These are phyloP conservation scores for Petromus typicus DNA, from an alignment of 2,113 vertebrate genomes.

Conservation along the genomic window DNA sequence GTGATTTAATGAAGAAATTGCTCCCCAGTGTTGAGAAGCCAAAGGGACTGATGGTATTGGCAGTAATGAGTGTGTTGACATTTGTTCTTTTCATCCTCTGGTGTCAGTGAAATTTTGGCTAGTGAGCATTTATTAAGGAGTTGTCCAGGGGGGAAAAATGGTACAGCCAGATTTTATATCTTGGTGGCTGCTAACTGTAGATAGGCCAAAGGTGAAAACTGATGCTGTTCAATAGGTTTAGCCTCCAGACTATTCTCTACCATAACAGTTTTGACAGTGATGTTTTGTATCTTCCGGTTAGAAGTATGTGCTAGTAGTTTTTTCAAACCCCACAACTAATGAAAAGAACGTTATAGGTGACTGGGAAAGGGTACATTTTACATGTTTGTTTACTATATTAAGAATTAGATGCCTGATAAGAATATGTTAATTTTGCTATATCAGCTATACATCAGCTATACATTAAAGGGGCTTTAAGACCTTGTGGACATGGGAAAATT, in stretches of 20 bases:
- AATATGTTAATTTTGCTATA: neutral
- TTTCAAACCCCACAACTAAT: neutral
- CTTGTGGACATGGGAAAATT: neutral
- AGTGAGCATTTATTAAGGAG: neutral
- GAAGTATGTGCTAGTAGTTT: neutral
- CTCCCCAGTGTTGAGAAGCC: neutral
- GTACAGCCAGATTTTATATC: neutral
- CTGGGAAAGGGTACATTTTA: neutral
- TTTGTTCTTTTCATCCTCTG: neutral
- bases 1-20: conserved; percentile 38
- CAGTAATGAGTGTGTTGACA: neutral
- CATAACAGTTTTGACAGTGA: neutral
- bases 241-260: neutral
- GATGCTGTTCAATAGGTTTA: neutral
- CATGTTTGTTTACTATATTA: neutral
- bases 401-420: neutral
- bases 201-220: neutral
- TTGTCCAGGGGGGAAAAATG: neutral
- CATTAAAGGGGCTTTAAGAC: neutral
- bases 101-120: neutral
- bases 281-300: neutral
- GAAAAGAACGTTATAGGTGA: neutral
- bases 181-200: neutral
- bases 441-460: neutral
- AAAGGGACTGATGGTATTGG: neutral